A percentile compares a stretch with the other conserved stretches of the same genome.
Conservation (phyloP, 2,113 vertebrate genomes). For the Chitala chitala region DNA sequence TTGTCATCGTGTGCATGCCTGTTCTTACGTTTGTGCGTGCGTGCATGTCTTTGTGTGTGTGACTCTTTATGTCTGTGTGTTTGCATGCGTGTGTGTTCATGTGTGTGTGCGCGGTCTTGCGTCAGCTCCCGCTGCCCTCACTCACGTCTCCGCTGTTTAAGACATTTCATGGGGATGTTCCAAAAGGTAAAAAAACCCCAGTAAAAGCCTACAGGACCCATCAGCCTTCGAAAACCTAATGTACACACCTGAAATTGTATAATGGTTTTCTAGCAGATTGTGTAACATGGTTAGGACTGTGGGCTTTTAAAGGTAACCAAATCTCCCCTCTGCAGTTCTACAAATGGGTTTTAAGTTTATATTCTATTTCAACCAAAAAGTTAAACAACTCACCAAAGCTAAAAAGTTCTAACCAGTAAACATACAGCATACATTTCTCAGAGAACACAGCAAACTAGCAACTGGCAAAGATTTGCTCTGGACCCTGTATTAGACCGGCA, state of each 20-base stretch:
- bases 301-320: slow-evolving; percentile 67
- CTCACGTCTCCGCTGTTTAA: slow-evolving; percentile 44
- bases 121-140: slow-evolving; percentile 20
- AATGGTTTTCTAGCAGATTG: slow-evolving; percentile 56
- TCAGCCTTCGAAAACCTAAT: slow-evolving; percentile 46
- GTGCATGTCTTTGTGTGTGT: not conserved
- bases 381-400: slow-evolving; percentile 35
- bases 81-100: not conserved
- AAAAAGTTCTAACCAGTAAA: slow-evolving; percentile 56
- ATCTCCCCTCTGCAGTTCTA: slow-evolving; percentile 53
- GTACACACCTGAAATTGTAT: slow-evolving; percentile 43
- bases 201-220: slow-evolving; percentile 37
- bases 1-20: no score
- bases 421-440: slow-evolving; percentile 62
- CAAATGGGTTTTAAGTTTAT: slow-evolving; percentile 53
- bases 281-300: slow-evolving; percentile 51
- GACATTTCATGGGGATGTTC: slow-evolving; percentile 48
- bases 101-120: not conserved
- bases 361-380: slow-evolving; percentile 58
- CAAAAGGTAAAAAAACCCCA: slow-evolving; percentile 35
- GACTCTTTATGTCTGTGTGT: not conserved
- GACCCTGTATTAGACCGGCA: not conserved
- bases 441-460: slow-evolving; percentile 43
- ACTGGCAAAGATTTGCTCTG: not conserved
- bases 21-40: not conserved